These are phyloP conservation scores for Strix aluco DNA, from an alignment of 2,113 vertebrate genomes.

Conservation along the genomic window DNA sequence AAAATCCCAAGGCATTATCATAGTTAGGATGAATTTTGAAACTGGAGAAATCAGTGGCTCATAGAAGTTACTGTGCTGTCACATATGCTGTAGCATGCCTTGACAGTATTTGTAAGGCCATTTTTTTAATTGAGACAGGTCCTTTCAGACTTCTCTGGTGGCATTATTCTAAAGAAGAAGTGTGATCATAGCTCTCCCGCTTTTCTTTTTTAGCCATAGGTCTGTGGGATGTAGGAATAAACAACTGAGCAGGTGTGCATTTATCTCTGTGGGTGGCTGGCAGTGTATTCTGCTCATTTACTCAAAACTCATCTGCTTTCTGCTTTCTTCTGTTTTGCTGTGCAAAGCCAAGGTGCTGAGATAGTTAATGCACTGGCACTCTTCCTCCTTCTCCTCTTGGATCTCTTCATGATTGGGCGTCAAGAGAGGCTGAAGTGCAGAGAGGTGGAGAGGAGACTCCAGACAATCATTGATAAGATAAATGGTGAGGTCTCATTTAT, in stretches of 20 bases:
- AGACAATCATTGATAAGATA: slow-evolving; percentile 85
- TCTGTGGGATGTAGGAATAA: neutral
- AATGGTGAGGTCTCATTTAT: slow-evolving; percentile 77
- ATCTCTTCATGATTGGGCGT: slow-evolving; percentile 87
- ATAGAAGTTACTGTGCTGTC: neutral
- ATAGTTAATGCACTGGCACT: slow-evolving; percentile 88
- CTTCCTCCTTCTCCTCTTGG: slow-evolving; percentile 87
- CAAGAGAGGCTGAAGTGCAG: slow-evolving; percentile 87
- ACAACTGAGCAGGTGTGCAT: neutral
- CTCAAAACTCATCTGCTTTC: neutral
- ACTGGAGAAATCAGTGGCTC: neutral
- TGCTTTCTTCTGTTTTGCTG: slow-evolving; percentile 11
- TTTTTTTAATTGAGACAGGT: neutral
- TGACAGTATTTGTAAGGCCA: neutral
- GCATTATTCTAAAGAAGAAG: neutral
- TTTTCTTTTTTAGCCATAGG: neutral
- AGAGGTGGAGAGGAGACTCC: slow-evolving; percentile 90
- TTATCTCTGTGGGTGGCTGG: neutral
- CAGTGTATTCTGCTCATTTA: neutral
- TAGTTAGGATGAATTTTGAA: neutral
- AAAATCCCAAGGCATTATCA: neutral
- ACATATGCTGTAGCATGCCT: neutral
- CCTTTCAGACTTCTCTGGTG: neutral
- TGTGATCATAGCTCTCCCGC: neutral
- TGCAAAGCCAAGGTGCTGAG: slow-evolving; percentile 87